A percentile compares a stretch with the other conserved stretches of the same genome.
Conservation (phyloP, 2,797 vertebrate species). For the Sphaeramia orbicularis region DNA sequence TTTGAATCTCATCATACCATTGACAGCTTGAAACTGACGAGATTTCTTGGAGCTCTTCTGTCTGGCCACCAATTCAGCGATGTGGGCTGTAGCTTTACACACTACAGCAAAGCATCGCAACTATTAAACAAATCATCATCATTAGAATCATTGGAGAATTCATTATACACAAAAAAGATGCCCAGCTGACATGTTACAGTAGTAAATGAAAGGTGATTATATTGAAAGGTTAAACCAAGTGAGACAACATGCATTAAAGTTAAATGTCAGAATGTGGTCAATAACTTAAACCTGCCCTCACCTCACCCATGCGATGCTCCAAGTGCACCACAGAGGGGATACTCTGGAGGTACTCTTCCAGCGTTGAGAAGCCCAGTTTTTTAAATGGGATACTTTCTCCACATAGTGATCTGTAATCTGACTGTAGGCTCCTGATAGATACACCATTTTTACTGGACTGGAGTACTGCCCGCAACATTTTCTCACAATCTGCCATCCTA, state of each 20-base stretch:
- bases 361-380: constrained; percentile 84
- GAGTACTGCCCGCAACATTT: constrained; percentile 91
- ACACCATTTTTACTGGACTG: constrained; percentile 90
- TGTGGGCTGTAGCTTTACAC: constrained; percentile 88
- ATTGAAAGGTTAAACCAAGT: neutral
- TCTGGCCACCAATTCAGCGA: constrained; percentile 91
- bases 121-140: constrained; percentile 61
- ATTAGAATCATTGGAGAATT: neutral
- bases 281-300: constrained; percentile 66
- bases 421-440: constrained; percentile 83
- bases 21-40: constrained; percentile 85
- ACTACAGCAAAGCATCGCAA: constrained; percentile 87
- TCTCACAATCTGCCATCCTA: constrained; percentile 90
- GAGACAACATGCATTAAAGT: neutral
- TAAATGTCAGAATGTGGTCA: neutral
- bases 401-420: constrained; percentile 88
- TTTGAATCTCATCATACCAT: constrained; percentile 91
- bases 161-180: neutral
- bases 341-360: constrained; percentile 88
- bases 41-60: constrained; percentile 90
- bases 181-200: neutral
- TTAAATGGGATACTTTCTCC: constrained; percentile 90
- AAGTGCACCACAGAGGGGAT: constrained; percentile 90
- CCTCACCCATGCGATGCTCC: constrained; percentile 86
- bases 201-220: neutral